Conservation (phyloP, 2,113 vertebrate species). For the Pachycephala philippinensis region DNA sequence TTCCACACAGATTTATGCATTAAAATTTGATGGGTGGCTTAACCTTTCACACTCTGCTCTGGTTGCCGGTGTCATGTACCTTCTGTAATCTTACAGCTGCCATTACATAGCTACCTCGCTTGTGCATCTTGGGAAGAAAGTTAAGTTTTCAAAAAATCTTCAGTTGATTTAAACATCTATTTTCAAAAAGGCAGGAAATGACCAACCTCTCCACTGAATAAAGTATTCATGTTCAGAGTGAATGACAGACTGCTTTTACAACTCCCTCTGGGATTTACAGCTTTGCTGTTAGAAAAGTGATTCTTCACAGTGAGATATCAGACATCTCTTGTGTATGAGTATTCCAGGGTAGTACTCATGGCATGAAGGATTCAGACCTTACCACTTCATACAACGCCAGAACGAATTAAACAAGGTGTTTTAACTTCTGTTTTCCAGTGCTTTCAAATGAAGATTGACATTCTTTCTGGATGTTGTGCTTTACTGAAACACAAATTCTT, state of each 20-base stretch:
- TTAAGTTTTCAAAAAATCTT: not conserved
- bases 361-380: not conserved
- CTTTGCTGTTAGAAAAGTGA: not conserved
- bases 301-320: not conserved
- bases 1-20: not conserved
- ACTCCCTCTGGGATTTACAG: not conserved
- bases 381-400: not conserved
- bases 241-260: not conserved
- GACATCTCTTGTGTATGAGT: not conserved
- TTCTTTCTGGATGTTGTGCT: not conserved
- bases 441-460: not conserved
- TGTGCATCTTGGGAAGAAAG: not conserved
- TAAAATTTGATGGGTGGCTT: not conserved
- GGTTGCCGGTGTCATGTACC: accelerated
- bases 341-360: not conserved
- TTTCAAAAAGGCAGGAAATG: not conserved
- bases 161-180: not conserved
- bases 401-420: not conserved
- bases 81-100: not conserved
- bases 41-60: not conserved
- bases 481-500: not conserved
- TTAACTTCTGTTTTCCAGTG: not conserved
- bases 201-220: not conserved
- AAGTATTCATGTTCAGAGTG: not conserved
- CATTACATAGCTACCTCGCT: not conserved